Evolutionary conservation across 2,113 vertebrate species (phyloP).

Genomic region (Equus przewalskii): DNA sequence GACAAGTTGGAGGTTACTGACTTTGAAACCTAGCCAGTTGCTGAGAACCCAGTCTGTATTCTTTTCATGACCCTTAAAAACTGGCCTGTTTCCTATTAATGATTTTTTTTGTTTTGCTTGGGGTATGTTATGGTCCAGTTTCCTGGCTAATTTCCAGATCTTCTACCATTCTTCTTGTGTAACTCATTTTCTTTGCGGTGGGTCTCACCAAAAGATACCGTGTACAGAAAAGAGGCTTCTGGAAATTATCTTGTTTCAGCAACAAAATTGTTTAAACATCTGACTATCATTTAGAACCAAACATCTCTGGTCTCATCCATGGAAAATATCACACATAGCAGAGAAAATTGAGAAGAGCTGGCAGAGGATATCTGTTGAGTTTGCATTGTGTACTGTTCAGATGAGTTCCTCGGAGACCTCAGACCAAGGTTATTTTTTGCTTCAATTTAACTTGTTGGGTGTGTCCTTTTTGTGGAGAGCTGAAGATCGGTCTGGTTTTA

Average conservation of each 20-base stretch:
- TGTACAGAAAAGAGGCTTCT: constrained; percentile 70
- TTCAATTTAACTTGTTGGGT: constrained; percentile 31
- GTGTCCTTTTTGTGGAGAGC: neutral
- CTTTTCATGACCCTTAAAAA: constrained; percentile 68
- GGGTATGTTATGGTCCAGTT: constrained; percentile 53
- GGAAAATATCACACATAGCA: constrained; percentile 79
- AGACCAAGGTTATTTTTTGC: neutral
- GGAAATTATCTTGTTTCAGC: constrained; percentile 82
- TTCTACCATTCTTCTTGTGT: constrained; percentile 63
- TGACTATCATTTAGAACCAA: constrained; percentile 79
- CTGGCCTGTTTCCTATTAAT: constrained; percentile 78
- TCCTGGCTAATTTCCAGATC: constrained; percentile 72
- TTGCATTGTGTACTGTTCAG: neutral
- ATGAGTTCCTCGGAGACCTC: constrained; percentile 41
- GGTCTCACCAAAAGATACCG: constrained; percentile 69
- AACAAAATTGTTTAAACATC: constrained; percentile 75
- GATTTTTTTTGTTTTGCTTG: constrained; percentile 51
- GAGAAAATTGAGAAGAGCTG: constrained; percentile 70
- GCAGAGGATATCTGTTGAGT: constrained; percentile 35
- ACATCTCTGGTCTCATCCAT: constrained; percentile 69
- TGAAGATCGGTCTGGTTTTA: neutral
- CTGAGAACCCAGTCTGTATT: constrained; percentile 43
- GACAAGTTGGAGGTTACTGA: constrained; percentile 76
- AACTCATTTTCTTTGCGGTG: constrained; percentile 72
- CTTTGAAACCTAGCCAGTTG: constrained; percentile 75